Percentiles rank a stretch among this genome's conserved stretches.
Evolutionary conservation across 2,888 invertebrate species (phyloP).

Genomic region (Ecliptopera silaceata): DNA sequence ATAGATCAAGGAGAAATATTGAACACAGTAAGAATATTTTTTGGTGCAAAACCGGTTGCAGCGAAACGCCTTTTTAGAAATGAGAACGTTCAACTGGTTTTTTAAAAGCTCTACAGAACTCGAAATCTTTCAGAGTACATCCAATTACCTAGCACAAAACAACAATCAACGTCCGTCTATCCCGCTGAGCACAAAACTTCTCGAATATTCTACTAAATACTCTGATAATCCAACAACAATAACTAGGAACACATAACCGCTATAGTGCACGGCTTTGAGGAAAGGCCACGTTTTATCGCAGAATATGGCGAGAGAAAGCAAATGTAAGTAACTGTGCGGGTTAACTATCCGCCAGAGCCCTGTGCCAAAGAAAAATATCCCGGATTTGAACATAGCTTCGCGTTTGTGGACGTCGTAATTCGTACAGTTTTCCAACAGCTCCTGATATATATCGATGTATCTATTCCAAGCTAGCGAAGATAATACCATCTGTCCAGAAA

Average conservation of each 20-base stretch:
- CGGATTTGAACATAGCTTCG: slow-evolving; percentile 86
- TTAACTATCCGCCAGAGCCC: slow-evolving; percentile 91
- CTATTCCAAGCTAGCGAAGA: slow-evolving; percentile 93
- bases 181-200: slow-evolving; percentile 49
- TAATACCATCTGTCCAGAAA: slow-evolving; percentile 87
- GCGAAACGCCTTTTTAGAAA: slow-evolving; percentile 5
- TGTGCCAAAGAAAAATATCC: slow-evolving; percentile 88
- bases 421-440: slow-evolving; percentile 86
- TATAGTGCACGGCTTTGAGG: slow-evolving; percentile 86
- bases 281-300: slow-evolving; percentile 93
- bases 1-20: not conserved
- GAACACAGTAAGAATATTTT: not conserved
- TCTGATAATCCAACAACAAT: slow-evolving; percentile 88
- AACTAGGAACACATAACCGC: slow-evolving; percentile 87
- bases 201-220: slow-evolving; percentile 79
- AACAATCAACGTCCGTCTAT: slow-evolving; percentile 46
- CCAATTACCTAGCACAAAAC: slow-evolving; percentile 2
- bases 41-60: not conserved
- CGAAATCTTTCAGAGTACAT: not conserved
- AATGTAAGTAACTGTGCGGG: slow-evolving; percentile 90
- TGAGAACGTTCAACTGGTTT: slow-evolving; percentile 18
- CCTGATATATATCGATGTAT: slow-evolving; percentile 91
- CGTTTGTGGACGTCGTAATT: slow-evolving; percentile 78
- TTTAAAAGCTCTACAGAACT: not conserved
- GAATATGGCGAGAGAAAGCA: slow-evolving; percentile 89